These are phyloP conservation scores for Palythoa caribaeorum DNA, from an alignment of 92 coral and sea anemone species.

Conservation along the genomic window DNA sequence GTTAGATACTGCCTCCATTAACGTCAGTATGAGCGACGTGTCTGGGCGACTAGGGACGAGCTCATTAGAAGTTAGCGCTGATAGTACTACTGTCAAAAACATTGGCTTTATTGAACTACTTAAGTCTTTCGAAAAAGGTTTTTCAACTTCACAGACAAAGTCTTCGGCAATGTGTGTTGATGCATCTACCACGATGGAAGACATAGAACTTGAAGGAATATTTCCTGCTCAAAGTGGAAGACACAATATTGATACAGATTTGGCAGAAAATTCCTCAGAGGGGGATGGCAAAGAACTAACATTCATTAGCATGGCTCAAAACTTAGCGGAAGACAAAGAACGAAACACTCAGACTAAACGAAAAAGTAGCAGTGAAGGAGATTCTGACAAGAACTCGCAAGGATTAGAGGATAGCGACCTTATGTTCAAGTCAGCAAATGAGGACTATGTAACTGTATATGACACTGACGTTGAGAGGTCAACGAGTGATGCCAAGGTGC, in stretches of 20 bases:
- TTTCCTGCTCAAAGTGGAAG: neutral
- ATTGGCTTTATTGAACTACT: slow-evolving; percentile 31
- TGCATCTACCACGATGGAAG: slow-evolving; percentile 74
- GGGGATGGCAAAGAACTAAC: slow-evolving; percentile 34
- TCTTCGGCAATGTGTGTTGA: slow-evolving; percentile 76
- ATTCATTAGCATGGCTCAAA: slow-evolving; percentile 53
- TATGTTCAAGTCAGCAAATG: slow-evolving; percentile 86
- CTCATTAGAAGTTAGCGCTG: slow-evolving; percentile 43
- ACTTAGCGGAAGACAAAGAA: slow-evolving; percentile 43
- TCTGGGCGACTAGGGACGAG: slow-evolving; percentile 47
- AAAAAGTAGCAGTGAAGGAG: slow-evolving; percentile 77
- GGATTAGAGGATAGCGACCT: slow-evolving; percentile 80
- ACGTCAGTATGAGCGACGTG: slow-evolving; percentile 79
- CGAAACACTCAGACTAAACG: slow-evolving; percentile 48
- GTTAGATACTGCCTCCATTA: slow-evolving; percentile 65
- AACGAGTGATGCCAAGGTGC: neutral
- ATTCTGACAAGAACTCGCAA: slow-evolving; percentile 72
- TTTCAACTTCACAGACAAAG: slow-evolving; percentile 38
- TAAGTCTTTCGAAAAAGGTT: slow-evolving; percentile 45
- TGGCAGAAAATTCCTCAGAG: slow-evolving; percentile 29
- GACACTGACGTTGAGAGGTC: slow-evolving; percentile 63
- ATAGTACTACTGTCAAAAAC: slow-evolving; percentile 8
- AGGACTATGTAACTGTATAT: slow-evolving; percentile 86
- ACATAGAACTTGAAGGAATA: slow-evolving; percentile 38
- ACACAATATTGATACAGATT: neutral